A percentile compares a stretch with the other conserved stretches of the same genome.
phyloP scores from a whole-genome alignment of 1,140 invertebrate genomes.

The Drosophila pandora region DNA sequence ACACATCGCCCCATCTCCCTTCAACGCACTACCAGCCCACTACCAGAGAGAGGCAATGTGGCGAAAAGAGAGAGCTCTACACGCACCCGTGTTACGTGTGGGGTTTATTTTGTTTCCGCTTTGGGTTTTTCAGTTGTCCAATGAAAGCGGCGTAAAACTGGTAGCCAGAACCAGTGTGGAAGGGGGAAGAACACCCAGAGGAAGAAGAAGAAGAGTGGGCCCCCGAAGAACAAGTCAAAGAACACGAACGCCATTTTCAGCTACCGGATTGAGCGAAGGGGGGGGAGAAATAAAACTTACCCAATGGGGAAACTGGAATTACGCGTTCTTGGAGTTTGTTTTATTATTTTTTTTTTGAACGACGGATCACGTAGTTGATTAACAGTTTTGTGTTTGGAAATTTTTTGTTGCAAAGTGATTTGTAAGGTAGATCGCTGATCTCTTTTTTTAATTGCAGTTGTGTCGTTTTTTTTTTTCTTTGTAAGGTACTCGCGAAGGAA shows the following conservation, averaged over 20 bases:
- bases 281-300: conserved; percentile 43
- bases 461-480: conserved; percentile 24
- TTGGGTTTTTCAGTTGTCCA: conserved; percentile 56
- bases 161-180: conserved; percentile 62
- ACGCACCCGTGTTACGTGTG: conserved; percentile 49
- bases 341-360: neutral
- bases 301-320: conserved; percentile 62
- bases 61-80: conserved; percentile 24
- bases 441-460: conserved; percentile 5
- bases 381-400: conserved; percentile 4
- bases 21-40: conserved; percentile 20
- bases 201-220: neutral
- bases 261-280: conserved; percentile 35
- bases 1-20: conserved; percentile 30
- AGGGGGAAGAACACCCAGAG: conserved; percentile 10
- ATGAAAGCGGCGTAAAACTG: conserved; percentile 83
- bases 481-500: conserved; percentile 77
- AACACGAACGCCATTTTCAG: conserved; percentile 46
- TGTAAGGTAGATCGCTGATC: conserved; percentile 10
- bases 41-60: conserved; percentile 2
- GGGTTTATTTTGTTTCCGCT: conserved; percentile 11
- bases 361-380: conserved; percentile 1
- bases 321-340: conserved; percentile 25
- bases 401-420: conserved; percentile 8
- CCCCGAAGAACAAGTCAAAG: conserved; percentile 33